Evolutionary conservation across 2,888 invertebrate species (phyloP).

Genomic region (Beris morrisii): DNA sequence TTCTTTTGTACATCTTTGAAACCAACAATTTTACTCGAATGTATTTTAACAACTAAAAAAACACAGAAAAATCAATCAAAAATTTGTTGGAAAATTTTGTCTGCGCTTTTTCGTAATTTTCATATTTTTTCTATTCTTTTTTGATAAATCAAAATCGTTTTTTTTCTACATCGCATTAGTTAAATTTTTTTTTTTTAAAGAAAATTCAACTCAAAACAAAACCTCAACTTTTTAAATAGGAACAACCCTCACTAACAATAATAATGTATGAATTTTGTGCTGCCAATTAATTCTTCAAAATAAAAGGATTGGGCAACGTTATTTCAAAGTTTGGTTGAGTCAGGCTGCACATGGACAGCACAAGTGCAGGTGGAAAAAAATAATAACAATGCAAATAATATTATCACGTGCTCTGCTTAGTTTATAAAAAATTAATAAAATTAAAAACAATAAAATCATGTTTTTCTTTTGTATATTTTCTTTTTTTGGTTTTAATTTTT

Average conservation of each 20-base stretch:
- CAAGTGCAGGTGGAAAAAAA: conserved; percentile 65
- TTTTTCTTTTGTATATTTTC: conserved; percentile 21
- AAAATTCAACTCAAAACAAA: conserved; percentile 22
- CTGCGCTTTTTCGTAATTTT: not conserved
- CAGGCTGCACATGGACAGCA: conserved; percentile 80
- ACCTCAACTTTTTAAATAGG: not conserved
- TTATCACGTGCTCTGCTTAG: conserved; percentile 28
- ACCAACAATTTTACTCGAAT: too few species aligned
- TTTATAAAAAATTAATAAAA: conserved; percentile 10
- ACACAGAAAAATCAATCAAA: not conserved
- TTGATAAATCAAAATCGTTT: not conserved
- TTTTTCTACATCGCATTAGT: not conserved
- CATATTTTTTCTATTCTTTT: conserved; percentile 8
- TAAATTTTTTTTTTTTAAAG: conserved; percentile 6
- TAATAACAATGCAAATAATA: conserved; percentile 24
- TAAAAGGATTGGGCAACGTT: conserved; percentile 82
- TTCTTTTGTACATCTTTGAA: too few species aligned
- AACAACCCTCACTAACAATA: conserved; percentile 30
- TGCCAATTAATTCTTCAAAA: conserved; percentile 45
- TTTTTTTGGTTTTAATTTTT: conserved; percentile 12
- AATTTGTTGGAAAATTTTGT: conserved; percentile 11
- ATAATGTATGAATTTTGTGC: conserved; percentile 39
- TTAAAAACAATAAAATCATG: conserved; percentile 15
- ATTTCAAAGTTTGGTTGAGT: conserved; percentile 83
- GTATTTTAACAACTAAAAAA: too few species aligned